phyloP scores from a whole-genome alignment of 2,113 vertebrate species.

The Rhinopomastus cyanomelas region DNA sequence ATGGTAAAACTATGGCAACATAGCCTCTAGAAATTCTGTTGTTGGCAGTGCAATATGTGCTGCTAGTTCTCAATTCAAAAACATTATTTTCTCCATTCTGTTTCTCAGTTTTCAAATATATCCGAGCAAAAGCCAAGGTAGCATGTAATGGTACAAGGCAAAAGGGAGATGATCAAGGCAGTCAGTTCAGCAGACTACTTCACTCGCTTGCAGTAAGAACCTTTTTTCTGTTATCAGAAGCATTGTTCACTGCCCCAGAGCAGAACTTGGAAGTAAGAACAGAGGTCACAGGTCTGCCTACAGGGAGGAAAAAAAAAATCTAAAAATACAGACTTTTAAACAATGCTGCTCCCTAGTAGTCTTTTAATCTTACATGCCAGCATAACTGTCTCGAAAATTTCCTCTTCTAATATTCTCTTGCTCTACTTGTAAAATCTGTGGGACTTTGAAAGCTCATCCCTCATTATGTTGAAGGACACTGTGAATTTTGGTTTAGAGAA shows the following conservation, averaged over 20 bases:
- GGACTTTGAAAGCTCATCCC: not conserved
- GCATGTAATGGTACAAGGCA: not conserved
- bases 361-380: not conserved
- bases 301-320: not conserved
- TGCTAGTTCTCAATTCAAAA: not conserved
- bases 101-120: not conserved
- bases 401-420: not conserved
- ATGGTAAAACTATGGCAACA: not conserved
- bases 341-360: not conserved
- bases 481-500: not conserved
- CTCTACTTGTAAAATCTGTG: not conserved
- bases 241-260: not conserved
- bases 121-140: conserved; percentile 7
- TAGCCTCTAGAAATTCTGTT: not conserved
- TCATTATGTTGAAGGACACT: not conserved
- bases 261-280: conserved; percentile 5
- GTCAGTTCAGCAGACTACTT: not conserved
- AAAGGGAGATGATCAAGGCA: conserved; percentile 33
- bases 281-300: not conserved
- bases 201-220: not conserved
- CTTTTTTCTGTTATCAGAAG: conserved; percentile 22
- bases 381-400: not conserved
- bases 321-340: not conserved
- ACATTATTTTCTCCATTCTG: not conserved
- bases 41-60: not conserved